phyloP scores from a whole-genome alignment of 2,113 vertebrate species.

The Caloenas nicobarica region DNA sequence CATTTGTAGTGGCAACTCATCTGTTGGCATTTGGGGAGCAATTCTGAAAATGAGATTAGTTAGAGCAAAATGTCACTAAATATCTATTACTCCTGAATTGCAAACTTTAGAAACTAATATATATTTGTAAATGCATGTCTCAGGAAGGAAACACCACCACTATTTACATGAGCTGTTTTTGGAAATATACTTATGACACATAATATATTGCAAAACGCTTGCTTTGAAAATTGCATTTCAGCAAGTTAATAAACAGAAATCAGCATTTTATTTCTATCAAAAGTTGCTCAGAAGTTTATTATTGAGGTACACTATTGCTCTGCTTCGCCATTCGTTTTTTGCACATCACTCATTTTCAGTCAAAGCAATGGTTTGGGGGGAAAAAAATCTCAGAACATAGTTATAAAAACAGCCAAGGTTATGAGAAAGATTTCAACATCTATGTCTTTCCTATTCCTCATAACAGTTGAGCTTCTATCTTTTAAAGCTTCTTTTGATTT shows the following conservation, averaged over 20 bases:
- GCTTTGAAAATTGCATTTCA: neutral
- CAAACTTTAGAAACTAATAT: neutral
- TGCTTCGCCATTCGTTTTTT: neutral
- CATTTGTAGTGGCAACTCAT: slow-evolving; percentile 90
- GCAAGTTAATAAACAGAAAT: neutral
- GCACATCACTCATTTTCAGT: neutral
- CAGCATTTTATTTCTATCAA: neutral
- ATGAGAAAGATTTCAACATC: slow-evolving; percentile 11
- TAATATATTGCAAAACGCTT: neutral
- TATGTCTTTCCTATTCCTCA: neutral
- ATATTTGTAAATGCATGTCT: accelerated
- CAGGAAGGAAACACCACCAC: neutral
- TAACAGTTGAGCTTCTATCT: slow-evolving; percentile 51
- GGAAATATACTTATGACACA: neutral
- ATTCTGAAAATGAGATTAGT: slow-evolving; percentile 74
- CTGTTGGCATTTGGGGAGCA: slow-evolving; percentile 88
- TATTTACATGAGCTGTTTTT: accelerated
- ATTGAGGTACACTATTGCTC: neutral
- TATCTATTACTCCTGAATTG: neutral
- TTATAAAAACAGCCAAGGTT: neutral
- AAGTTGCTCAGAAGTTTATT: neutral
- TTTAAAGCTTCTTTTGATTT: slow-evolving; percentile 61
- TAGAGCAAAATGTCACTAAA: neutral
- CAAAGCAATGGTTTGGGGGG: neutral
- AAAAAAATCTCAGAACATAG: neutral